phyloP scores from a whole-genome alignment of 2,888 invertebrate species.

The Nasonia oneida region DNA sequence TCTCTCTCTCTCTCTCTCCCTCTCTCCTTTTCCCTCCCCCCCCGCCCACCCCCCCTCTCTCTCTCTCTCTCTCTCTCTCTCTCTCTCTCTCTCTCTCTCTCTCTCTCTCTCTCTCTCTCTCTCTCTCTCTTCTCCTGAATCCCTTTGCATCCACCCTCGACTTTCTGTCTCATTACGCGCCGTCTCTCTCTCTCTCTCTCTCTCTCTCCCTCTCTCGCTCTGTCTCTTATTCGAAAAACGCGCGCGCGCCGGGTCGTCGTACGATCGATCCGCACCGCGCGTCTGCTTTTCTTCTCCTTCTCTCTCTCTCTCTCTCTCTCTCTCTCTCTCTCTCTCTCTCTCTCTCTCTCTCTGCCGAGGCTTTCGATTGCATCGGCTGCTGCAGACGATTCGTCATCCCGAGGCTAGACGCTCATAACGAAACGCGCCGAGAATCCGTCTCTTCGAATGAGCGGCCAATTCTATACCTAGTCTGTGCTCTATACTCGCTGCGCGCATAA shows the following conservation, averaged over 20 bases:
- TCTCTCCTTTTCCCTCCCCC: too few relatives aligned
- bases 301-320: too few relatives aligned
- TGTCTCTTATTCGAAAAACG: conserved; percentile 49
- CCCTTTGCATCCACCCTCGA: conserved; percentile 37
- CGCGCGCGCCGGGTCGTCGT: conserved; percentile 47
- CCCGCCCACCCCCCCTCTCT: too few relatives aligned
- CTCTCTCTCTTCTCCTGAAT: conserved; percentile 22
- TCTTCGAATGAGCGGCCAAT: conserved; percentile 13
- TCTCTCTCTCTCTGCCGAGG: background rate
- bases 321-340: background rate
- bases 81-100: too few relatives aligned
- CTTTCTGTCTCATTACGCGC: conserved; percentile 59
- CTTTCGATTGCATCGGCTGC: conserved; percentile 59
- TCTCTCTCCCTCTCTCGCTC: background rate
- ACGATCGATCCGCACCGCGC: conserved; percentile 58
- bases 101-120: conserved; percentile 18
- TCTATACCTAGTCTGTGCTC: background rate
- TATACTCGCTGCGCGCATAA: background rate
- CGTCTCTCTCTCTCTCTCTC: background rate
- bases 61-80: conserved; percentile 6
- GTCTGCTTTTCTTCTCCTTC: conserved; percentile 32
- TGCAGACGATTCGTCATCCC: conserved; percentile 53
- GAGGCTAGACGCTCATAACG: conserved; percentile 55
- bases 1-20: conserved; percentile 16
- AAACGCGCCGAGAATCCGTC: conserved; percentile 46